Base-by-base conservation (phyloP, 2,888 invertebrate species). In the Drosophila nr. perissopoda region DNA sequence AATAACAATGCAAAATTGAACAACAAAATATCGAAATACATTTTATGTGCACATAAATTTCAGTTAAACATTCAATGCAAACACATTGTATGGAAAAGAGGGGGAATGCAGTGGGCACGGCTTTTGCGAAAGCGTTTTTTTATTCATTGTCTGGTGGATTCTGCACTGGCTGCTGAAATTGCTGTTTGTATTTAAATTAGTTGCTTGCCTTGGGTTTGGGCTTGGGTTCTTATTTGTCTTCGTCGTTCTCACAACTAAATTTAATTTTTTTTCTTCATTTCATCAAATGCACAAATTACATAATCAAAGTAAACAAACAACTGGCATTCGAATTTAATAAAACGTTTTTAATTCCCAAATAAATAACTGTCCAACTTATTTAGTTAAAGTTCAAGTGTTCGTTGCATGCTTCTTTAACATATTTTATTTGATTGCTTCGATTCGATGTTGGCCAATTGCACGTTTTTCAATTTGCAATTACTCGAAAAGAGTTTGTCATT, bases 391-490 rank as follows among this genome's bases (percentile, higher is more conserved):
- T 84, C 87, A 88, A 72, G 72, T 59, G 64, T 69, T 64, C 16
- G 66, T 70, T 60, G 59, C 61, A 59, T 64, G 67, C 70, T 71
- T 68, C 58, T 56, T 66, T 54, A 56, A 66, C 74, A 62, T 76
- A 76, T 74, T 66, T 63, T 61, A 59, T 66, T 73, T 66, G 66
- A 66, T 83, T 79, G 53, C n/a, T 38, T 11, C 68, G 25, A 69
- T 70, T 76, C 40, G 65, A 25, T 72, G n/a, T 73, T 54, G 51
- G 34, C 52, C 73, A 69, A 70, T 72, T 75, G 78, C 86, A 89
- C 89, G 89, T 83, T 89, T 87, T 85, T 77, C 85, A 79, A 87
- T 89, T 89, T 79, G 81, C 87, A 85, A 87, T 89, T 86, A 86
- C 66, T 66, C 52, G 54, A n/a, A 68, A 68, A 61, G 61, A 68